These are phyloP conservation scores for Rapana venosa DNA, from an alignment of 2,888 invertebrate species.

Conservation along the genomic window DNA sequence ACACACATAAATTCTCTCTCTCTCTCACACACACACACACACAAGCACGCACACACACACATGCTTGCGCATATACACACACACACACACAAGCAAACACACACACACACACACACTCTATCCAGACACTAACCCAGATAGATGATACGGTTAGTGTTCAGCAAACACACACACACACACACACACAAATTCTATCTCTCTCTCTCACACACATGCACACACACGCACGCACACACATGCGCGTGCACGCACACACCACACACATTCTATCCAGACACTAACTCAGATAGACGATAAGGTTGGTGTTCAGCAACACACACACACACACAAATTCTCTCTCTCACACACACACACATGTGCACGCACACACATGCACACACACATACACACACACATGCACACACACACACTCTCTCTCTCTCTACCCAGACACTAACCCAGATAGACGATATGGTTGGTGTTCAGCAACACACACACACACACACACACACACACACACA, in stretches of 20 bases:
- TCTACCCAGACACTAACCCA: too few relatives aligned
- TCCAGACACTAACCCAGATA: background rate
- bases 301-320: background rate
- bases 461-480: background rate
- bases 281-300: background rate
- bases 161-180: background rate
- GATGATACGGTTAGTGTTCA: too few relatives aligned
- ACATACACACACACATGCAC: background rate
- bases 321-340: background rate
- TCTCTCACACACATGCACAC: background rate
- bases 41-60: too few relatives aligned
- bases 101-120: background rate
- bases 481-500: background rate
- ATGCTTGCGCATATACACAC: too few relatives aligned
- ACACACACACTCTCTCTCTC: background rate
- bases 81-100: background rate
- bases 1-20: background rate
- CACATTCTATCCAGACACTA: background rate
- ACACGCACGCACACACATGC: constrained; percentile 18
- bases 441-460: too few relatives aligned
- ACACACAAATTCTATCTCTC: too few relatives aligned
- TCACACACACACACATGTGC: background rate
- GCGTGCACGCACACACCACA: background rate
- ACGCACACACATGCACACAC: background rate
- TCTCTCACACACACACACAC: background rate